These are phyloP conservation scores for Ahaetulla prasina DNA, from an alignment of 2,113 vertebrate genomes.

Conservation along the genomic window DNA sequence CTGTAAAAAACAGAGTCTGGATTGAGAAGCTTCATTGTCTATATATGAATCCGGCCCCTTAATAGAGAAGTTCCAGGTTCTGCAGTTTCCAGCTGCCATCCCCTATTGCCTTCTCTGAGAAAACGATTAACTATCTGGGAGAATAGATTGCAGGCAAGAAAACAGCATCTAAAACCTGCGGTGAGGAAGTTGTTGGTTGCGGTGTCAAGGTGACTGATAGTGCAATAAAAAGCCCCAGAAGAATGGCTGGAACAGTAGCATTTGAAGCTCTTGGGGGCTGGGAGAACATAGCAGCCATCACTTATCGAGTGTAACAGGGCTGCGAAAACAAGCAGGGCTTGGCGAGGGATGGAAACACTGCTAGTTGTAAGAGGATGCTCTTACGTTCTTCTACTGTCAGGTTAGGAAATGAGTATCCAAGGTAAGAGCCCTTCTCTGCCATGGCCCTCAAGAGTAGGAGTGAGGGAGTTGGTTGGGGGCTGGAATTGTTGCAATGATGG, in stretches of 20 bases:
- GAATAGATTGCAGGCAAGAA: neutral
- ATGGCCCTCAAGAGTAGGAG: neutral
- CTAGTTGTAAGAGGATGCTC: neutral
- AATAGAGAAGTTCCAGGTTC: neutral
- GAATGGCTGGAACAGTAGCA: neutral
- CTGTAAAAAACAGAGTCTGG: neutral
- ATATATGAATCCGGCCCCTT: neutral
- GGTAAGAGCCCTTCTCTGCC: neutral
- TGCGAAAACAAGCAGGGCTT: neutral
- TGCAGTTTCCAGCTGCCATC: neutral
- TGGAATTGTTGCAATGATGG: neutral
- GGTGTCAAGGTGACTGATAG: conserved; percentile 22
- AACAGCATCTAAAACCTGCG: conserved; percentile 7
- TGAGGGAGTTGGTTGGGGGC: neutral
- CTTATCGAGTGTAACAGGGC: neutral
- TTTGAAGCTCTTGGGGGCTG: neutral
- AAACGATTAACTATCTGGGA: neutral
- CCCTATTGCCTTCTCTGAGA: neutral
- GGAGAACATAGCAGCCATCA: neutral
- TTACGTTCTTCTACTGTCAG: neutral
- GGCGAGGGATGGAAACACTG: neutral
- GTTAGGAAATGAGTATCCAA: neutral
- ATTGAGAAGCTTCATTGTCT: neutral
- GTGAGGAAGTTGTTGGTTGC: neutral
- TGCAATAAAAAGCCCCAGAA: conserved; percentile 2